Base-by-base conservation (phyloP, 2,888 invertebrate species). In the Opisthograptis luteolata region DNA sequence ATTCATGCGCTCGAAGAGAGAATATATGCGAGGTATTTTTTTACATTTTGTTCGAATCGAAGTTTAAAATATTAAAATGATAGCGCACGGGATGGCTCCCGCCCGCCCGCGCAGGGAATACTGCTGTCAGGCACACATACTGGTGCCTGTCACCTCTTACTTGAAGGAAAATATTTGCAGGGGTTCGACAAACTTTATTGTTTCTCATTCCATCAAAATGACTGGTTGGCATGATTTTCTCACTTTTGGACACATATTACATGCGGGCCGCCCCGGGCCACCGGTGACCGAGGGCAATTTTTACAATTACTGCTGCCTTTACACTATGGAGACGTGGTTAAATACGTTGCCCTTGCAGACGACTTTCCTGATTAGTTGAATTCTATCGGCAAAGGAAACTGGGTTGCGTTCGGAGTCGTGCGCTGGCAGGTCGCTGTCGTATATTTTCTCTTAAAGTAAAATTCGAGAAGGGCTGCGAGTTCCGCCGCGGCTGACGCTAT, bases 51-150 rank as follows among this genome's bases (percentile, higher is more conserved):
- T 64, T 70, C 45, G 60, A 62, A 66, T 66, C 59, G 62, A 59
- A 68, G 66, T 73, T 74, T 69, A 65, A n/a, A 76, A 70, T 73
- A 71, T 76, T 70, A 68, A 72, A 73, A 73, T 64, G 62, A 65
- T 63, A 45, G 31, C 45, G n/a, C 22, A 1, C n/a, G 32, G 12
- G 36, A 22, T n/a, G 14, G 30, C 5, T 3, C 22, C 13, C 13
- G 9, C 9, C n/a, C n/a, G 9, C 24, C n/a, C 1, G 2, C 24
- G 9, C n/a, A 2, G 2, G 3, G 20, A 6, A 7, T 20, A 3
- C 28, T 1, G 4, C 4, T 13, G 13, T 28, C 13, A 4, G 2
- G 3, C 25, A 9, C 10, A n/a, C 9, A 25, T 9, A 3, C 9
- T 10, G 25, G 2, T 3, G n/a, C 6, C 1, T 22, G 25, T 4